A percentile compares a stretch with the other conserved stretches of the same genome.
Evolutionary conservation across 2,113 vertebrate species (phyloP).

Genomic region (Sminthopsis crassicaudata): DNA sequence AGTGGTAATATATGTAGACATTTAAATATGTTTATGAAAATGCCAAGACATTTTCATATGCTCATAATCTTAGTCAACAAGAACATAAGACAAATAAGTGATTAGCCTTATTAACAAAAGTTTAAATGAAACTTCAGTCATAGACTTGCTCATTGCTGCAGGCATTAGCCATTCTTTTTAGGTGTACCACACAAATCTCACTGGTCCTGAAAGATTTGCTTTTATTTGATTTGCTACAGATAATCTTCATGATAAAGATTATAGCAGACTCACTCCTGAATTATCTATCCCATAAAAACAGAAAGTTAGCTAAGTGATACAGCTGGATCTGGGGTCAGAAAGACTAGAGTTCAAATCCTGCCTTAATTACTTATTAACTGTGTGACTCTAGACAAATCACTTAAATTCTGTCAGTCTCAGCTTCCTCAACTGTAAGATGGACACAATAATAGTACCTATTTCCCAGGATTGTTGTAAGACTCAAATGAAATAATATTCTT

Average conservation of each 20-base stretch:
- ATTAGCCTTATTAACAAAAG: constrained; percentile 28
- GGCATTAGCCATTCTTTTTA: neutral
- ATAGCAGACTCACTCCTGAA: neutral
- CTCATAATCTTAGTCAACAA: constrained; percentile 1
- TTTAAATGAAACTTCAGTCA: neutral
- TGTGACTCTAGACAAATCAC: neutral
- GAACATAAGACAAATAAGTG: constrained; percentile 23
- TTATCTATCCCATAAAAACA: neutral
- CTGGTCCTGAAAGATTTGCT: neutral
- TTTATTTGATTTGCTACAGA: constrained; percentile 40
- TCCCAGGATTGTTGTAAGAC: neutral
- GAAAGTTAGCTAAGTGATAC: neutral
- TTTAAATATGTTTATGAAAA: constrained; percentile 22
- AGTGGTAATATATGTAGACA: neutral
- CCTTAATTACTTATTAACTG: neutral
- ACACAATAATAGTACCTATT: neutral
- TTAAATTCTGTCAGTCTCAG: neutral
- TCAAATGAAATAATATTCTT: neutral
- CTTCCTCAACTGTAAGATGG: neutral
- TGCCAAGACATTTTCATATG: neutral
- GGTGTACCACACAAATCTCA: neutral
- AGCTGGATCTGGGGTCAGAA: neutral
- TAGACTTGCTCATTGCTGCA: neutral
- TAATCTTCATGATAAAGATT: neutral
- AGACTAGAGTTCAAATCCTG: neutral